Base-by-base conservation (phyloP, 2,888 invertebrate genomes). In the Pyrrhosoma nymphula region DNA sequence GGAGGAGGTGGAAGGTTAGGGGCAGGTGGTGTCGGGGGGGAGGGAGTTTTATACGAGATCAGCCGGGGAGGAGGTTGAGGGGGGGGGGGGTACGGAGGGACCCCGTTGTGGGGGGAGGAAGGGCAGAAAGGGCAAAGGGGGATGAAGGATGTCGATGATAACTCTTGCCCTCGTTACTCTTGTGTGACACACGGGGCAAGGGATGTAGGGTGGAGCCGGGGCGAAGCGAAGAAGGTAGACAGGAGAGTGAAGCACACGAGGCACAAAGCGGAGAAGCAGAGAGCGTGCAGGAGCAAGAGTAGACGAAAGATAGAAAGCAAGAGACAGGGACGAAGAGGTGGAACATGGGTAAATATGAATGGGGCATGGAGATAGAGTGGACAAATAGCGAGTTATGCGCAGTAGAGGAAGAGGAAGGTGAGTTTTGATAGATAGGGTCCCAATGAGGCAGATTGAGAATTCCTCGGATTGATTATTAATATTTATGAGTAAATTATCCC, bases 151-250 rank as follows among this genome's bases (percentile, higher is more conserved):
- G 93, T 63, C 69, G 69, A 93, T 93, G 69, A 93, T 63, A 93
- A 89, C 89, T 89, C 89, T 89, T 89, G 89, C 89, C 89, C 89
- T 89, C 89, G 89, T 89, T 89, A 89, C 89, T 89, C 89, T 89
- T 89, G 89, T 56, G 89, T 56, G 89, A 89, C 89, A 89, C 26
- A 55, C 23, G n/a, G 89, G 55, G 55, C 26, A 8, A 16, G 26
- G n/a, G n/a, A 30, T 20, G 88, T 82, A 14, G 82, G 47, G 47
- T 47, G 47, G 60, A 60, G 60, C 60, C 60, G 60, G 60, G 26
- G 35, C 88, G 39, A 30, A 88, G 35, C 88, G 39, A 30, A 88
- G 88, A 88, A 16, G 39, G 88, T 88, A 16, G 88, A 30, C 16
- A 88, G 88, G n/a, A 30, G 75, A 30, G n/a, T n/a, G 90, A 56